Evolutionary conservation across 1,140 invertebrate genomes (phyloP).

Genomic region (Zaprionus taronus): DNA sequence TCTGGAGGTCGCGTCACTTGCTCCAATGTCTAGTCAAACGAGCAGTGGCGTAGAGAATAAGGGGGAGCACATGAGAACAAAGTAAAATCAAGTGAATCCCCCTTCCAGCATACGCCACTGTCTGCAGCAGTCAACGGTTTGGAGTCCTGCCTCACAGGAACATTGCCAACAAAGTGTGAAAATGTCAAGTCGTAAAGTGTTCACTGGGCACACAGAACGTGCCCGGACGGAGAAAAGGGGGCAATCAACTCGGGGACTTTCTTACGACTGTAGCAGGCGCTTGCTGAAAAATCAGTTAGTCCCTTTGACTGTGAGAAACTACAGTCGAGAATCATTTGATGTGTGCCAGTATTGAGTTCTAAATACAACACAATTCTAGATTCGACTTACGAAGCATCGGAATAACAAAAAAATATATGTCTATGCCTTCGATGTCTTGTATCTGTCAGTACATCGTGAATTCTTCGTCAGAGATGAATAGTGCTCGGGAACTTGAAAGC

Average conservation of each 20-base stretch:
- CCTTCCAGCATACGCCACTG: neutral
- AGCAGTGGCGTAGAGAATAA: slow-evolving; percentile 15
- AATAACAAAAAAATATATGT: neutral
- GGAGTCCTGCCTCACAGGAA: slow-evolving; percentile 16
- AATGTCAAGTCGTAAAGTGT: slow-evolving; percentile 84
- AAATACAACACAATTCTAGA: slow-evolving; percentile 12
- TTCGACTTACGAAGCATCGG: neutral
- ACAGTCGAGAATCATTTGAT: neutral
- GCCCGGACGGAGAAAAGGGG: neutral
- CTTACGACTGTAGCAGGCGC: neutral
- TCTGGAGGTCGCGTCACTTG: slow-evolving; percentile 40
- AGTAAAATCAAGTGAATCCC: neutral
- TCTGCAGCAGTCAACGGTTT: neutral
- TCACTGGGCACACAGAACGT: slow-evolving; percentile 26
- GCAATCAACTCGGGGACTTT: neutral
- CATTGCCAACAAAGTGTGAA: slow-evolving; percentile 83
- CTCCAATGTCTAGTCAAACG: slow-evolving; percentile 24
- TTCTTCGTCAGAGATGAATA: slow-evolving; percentile 7
- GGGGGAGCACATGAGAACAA: slow-evolving; percentile 1
- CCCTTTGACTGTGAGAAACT: neutral
- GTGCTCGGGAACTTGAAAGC: neutral
- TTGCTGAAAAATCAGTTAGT: neutral
- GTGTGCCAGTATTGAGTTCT: neutral
- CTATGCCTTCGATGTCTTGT: slow-evolving; percentile 54
- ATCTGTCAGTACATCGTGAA: slow-evolving; percentile 54